Conservation (phyloP, 2,797 vertebrate genomes). For the Sebastiscus albofasciatus region DNA sequence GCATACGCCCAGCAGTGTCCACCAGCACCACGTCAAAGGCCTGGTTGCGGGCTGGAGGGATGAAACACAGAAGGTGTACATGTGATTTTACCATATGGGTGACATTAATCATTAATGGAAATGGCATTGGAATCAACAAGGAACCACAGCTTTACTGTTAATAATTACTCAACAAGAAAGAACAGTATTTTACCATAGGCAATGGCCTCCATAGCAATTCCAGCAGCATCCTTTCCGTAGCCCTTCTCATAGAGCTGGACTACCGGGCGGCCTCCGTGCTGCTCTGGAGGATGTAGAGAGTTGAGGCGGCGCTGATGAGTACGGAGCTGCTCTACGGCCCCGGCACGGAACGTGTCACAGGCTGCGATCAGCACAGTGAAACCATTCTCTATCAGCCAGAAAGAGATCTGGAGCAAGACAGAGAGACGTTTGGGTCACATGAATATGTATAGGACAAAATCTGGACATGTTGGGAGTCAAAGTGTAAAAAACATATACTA, state of each 20-base stretch:
- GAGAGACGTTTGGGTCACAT: neutral
- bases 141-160: neutral
- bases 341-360: constrained; percentile 96
- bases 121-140: neutral
- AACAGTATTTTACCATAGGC: constrained; percentile 84
- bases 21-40: constrained; percentile 96
- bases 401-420: constrained; percentile 88
- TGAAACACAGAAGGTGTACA: neutral
- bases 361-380: constrained; percentile 97
- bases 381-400: constrained; percentile 97
- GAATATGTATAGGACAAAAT: neutral
- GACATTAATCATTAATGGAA: neutral
- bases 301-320: constrained; percentile 95
- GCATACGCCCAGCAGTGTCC: constrained; percentile 99
- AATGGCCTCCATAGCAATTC: constrained; percentile 99
- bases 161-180: neutral
- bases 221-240: constrained; percentile 96
- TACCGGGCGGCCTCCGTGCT: constrained; percentile 85
- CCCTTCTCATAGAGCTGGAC: constrained; percentile 98
- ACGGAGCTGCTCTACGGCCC: constrained; percentile 97
- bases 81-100: neutral
- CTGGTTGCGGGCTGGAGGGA: constrained; percentile 91
- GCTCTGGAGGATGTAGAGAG: constrained; percentile 91
- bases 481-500: neutral
- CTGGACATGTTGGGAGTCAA: neutral